Percentiles rank a stretch among this genome's conserved stretches.
Evolutionary conservation across 2,797 vertebrate species (phyloP).

Genomic region (Sciaenops ocellatus): DNA sequence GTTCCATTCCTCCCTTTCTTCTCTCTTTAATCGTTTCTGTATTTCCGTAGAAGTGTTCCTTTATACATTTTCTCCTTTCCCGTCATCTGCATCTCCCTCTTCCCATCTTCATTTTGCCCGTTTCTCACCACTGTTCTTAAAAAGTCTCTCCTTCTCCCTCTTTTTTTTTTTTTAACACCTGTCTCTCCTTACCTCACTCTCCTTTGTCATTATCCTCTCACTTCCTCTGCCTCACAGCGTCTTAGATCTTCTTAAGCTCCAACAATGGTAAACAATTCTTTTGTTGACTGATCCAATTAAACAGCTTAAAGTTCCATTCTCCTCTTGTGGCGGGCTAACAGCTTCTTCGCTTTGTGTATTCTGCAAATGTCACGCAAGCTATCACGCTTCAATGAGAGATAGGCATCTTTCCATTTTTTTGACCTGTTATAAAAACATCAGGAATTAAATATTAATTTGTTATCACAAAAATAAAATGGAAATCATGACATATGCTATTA

Average conservation of each 20-base stretch:
- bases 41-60: background rate
- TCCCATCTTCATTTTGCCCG: background rate
- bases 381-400: constrained; percentile 13
- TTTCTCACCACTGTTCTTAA: constrained; percentile 19
- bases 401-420: background rate
- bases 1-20: constrained; percentile 10
- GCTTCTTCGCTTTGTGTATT: constrained; percentile 28
- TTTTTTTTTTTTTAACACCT: constrained; percentile 11
- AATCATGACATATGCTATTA: background rate
- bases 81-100: background rate
- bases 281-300: constrained; percentile 67
- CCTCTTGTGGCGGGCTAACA: constrained; percentile 2
- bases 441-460: background rate
- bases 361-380: constrained; percentile 39
- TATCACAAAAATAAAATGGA: background rate
- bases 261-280: constrained; percentile 58
- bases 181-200: background rate
- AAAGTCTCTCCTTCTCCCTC: background rate
- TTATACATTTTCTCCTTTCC: background rate
- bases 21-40: constrained; percentile 26
- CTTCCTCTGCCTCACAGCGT: background rate
- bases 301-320: constrained; percentile 53
- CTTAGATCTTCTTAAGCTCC: constrained; percentile 50
- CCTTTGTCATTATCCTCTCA: background rate
- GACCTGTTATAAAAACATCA: background rate